Base-by-base conservation (phyloP, 2,797 vertebrate species). In the Notolepis coatsorum region DNA sequence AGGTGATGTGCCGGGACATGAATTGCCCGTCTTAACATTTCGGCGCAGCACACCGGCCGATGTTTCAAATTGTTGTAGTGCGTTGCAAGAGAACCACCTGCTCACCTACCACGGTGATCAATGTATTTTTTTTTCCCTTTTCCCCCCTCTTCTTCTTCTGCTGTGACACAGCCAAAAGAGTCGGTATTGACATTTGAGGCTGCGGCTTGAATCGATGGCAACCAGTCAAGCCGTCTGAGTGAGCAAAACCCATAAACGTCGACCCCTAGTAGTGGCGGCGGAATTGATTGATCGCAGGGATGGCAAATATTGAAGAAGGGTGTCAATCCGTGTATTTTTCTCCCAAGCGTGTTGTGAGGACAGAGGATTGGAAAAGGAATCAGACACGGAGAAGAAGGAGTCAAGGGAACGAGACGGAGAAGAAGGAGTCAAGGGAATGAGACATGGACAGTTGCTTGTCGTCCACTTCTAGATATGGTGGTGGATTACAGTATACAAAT, bases 111-210 rank as follows among this genome's bases (percentile, higher is more conserved):
- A 79, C 90, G 77, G 75, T 89, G 89, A 96, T 99, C 96, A 96
- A 98, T 99, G 94, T 92, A 89, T 93, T 94, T 92, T 92, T 93
- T 88, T 62, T 59, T 38, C 28, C n/a, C 24, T 49, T n/a, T n/a
- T n/a, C n/a, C n/a, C n/a, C 7, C 39, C 21, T 17, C 20, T 43
- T 20, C 31, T 35, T 2, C 31, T 12, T 35, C 31, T 7, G 31
- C 91, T 91, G 92, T 91, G 89, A 92, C 84, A 80, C 68, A 92
- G 93, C 94, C 88, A 94, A 95, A 95, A 76, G 89, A 95, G 91
- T 67, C 58, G 80, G 83, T 97, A 98, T 98, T 94, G 97, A 98
- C 95, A 95, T 96, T 96, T 95, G 89, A 87, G 82, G 90, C 93
- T 86, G 85, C 90, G 93, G 89, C 87, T 43, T 52, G 80, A 88